Evolutionary conservation across 2,113 vertebrate genomes (phyloP).

Genomic region (human): GRCh38 chr4:99901001-99901500

Average conservation of each 20-base stretch:
- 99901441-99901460: background rate
- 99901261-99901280: background rate
- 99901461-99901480: background rate
- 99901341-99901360: background rate
- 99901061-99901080: constrained; percentile 98
- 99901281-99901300: background rate
- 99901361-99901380: background rate
- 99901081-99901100: constrained; percentile 95
- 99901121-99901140: constrained; percentile 97
- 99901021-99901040: constrained; percentile 89
- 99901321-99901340: background rate
- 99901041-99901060: constrained; percentile 95
- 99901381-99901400: background rate
- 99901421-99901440: background rate
- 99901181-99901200: constrained; percentile 32
- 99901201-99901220: background rate
- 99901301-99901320: background rate
- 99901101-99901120: constrained; percentile 93
- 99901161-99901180: constrained; percentile 37
- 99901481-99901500: background rate
- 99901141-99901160: constrained; percentile 93
- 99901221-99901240: background rate
- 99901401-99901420: background rate
- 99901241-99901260: constrained; percentile 28
- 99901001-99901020: background rate